Evolutionary conservation across 2,888 invertebrate species (phyloP), one percentile per base, ranked within the genome.

Genomic region (Bembecia ichneumoniformis): DNA sequence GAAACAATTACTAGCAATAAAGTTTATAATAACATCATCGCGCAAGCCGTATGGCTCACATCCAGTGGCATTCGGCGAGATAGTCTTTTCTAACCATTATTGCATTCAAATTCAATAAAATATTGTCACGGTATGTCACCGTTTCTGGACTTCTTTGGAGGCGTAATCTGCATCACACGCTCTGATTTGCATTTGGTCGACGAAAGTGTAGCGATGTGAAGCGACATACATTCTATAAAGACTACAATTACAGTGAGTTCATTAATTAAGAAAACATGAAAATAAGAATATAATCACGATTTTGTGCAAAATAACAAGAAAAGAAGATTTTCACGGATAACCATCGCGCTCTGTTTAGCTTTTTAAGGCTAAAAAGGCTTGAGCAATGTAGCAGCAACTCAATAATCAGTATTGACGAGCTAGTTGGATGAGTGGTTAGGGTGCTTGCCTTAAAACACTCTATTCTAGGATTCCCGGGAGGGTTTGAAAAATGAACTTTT

Each of bases 171-270:
- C 40, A 49, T 52, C 67, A 75, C 79, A 79, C 76, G 81, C 77
- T 82, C 82, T 77, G 77, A 77, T 82, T 82, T 82, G 77, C 80
- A 82, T 82, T 74, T 73, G 66, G 72, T 67, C 63, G 81, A 76
- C 73, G 79, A 83, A 82, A 83, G 82, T 83, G 77, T 77, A 77
- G 71, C 70, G 66, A 67, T 63, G 66, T 69, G 66, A 61, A 71
- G 64, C 70, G 71, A 67, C 71, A 71, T 63, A 74, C 74, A 74
- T 40, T 40, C 40, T 40, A 36, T 43, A 28, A 28, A 47, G 16
- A 35, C 15, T 14, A 15, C 17, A 15, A 44, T 15, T 44, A 44
- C 3, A 16, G 28, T 9, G 11, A 40, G 13, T 3, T 40, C 40
- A 14, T 40, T 14, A 40, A 40, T 40, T 40, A 40, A 13, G n/a